A percentile compares a stretch with the other conserved stretches of the same genome.
phyloP scores from a whole-genome alignment of 2,888 invertebrate species.

The Hydriomena furcata region DNA sequence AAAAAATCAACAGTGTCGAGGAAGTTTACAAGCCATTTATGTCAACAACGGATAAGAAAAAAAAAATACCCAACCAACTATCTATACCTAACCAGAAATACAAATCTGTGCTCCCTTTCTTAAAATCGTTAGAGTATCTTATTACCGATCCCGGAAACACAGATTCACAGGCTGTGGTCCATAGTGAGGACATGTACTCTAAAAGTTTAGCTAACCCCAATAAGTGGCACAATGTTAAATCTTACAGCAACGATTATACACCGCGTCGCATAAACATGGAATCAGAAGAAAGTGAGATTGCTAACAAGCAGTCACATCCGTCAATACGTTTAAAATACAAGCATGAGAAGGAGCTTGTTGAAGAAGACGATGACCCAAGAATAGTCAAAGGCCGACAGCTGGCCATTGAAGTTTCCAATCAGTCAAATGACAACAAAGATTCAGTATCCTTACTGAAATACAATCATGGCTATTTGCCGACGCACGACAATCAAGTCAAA shows the following conservation, averaged over 20 bases:
- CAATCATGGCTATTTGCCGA: constrained; percentile 62
- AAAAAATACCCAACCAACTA: constrained; percentile 36
- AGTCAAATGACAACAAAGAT: constrained; percentile 49
- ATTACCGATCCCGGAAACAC: constrained; percentile 41
- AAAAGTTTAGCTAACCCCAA: constrained; percentile 57
- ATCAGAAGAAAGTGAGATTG: constrained; percentile 35
- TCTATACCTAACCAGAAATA: constrained; percentile 46
- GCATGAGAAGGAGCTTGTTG: constrained; percentile 47
- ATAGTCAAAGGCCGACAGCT: constrained; percentile 53
- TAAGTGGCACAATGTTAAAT: constrained; percentile 73
- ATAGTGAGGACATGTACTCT: constrained; percentile 50
- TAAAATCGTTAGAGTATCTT: constrained; percentile 63
- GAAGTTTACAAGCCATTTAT: constrained; percentile 38
- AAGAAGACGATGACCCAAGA: constrained; percentile 42
- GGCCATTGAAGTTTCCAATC: constrained; percentile 59
- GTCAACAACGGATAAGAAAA: constrained; percentile 24
- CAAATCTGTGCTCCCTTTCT: constrained; percentile 59
- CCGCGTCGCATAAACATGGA: constrained; percentile 57
- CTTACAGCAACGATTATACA: constrained; percentile 64
- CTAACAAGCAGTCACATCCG: constrained; percentile 48
- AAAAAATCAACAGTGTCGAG: constrained; percentile 37
- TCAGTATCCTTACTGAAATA: constrained; percentile 62
- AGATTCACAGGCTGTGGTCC: constrained; percentile 30
- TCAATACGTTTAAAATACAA: constrained; percentile 57
- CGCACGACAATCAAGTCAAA: constrained; percentile 40